Evolutionary conservation across 2,888 invertebrate genomes (phyloP).

Genomic region (Oasisia sp.): DNA sequence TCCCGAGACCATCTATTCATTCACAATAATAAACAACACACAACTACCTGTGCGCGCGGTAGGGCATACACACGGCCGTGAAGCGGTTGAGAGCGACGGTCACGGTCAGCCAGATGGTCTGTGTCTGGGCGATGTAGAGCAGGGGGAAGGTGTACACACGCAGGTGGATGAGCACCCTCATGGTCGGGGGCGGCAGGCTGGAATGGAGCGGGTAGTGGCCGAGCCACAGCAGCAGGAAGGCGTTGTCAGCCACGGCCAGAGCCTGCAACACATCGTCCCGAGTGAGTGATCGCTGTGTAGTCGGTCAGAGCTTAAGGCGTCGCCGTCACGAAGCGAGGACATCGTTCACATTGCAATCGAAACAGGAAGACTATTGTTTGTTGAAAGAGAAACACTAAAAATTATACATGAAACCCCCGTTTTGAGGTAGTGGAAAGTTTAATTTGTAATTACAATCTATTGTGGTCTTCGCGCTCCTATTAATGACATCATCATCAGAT

Average conservation of each 20-base stretch:
- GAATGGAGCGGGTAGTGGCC: conserved; percentile 37
- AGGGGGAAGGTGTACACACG: conserved; percentile 42
- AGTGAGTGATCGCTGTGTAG: neutral
- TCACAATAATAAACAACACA: neutral
- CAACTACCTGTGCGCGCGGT: conserved; percentile 31
- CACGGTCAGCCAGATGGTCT: conserved; percentile 45
- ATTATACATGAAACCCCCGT: no score
- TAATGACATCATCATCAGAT: no score
- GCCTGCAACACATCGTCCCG: conserved; percentile 23
- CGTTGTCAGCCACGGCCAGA: conserved; percentile 41
- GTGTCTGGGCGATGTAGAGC: conserved; percentile 43
- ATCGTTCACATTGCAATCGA: no score
- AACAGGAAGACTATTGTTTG: no score
- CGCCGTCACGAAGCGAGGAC: no score
- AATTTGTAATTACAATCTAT: no score
- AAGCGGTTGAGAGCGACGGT: conserved; percentile 45
- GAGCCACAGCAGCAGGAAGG: conserved; percentile 40
- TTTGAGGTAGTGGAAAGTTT: no score
- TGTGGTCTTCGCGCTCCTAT: no score
- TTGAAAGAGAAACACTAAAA: no score
- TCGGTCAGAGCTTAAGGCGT: no score
- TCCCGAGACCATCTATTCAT: no score
- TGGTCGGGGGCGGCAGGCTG: neutral
- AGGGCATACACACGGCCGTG: conserved; percentile 44
- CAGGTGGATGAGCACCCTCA: conserved; percentile 27